Percentiles rank a stretch among this genome's conserved stretches.
These are phyloP conservation scores for Falco rusticolus DNA, from an alignment of 2,797 vertebrate species.

Conservation along the genomic window DNA sequence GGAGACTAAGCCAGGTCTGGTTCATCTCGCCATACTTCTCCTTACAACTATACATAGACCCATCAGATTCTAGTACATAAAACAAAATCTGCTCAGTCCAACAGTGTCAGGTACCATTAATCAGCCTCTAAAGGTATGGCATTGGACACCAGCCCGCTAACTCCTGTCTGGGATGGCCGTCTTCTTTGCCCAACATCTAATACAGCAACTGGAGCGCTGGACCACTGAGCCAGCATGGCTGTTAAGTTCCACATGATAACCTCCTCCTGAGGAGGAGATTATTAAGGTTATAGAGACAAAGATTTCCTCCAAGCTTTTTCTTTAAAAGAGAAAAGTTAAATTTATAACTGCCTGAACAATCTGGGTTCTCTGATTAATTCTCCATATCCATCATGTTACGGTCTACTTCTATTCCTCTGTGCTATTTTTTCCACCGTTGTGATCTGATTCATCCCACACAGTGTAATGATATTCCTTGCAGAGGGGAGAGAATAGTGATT, in stretches of 20 bases:
- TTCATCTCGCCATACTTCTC: background rate
- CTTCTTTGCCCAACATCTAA: background rate
- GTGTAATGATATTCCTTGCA: constrained; percentile 37
- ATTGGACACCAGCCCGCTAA: accelerated
- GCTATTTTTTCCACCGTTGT: constrained; percentile 45
- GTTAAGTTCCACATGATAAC: background rate
- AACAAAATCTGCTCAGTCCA: background rate
- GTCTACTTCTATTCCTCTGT: constrained; percentile 18
- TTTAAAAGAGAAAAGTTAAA: background rate
- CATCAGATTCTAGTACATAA: background rate
- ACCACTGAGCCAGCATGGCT: background rate
- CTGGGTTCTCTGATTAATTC: background rate
- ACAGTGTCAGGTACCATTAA: background rate
- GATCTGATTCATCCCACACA: constrained; percentile 35
- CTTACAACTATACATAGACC: background rate
- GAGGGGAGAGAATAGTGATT: background rate
- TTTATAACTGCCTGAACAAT: background rate
- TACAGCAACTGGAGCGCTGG: background rate
- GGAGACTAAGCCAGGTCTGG: background rate
- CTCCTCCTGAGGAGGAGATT: background rate
- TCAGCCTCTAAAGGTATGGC: background rate
- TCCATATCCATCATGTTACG: background rate
- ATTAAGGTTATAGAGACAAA: background rate
- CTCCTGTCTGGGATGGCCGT: background rate
- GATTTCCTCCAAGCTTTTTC: background rate